These are phyloP conservation scores for Stegana nigrithorax DNA, from an alignment of 2,888 invertebrate species.

Conservation along the genomic window DNA sequence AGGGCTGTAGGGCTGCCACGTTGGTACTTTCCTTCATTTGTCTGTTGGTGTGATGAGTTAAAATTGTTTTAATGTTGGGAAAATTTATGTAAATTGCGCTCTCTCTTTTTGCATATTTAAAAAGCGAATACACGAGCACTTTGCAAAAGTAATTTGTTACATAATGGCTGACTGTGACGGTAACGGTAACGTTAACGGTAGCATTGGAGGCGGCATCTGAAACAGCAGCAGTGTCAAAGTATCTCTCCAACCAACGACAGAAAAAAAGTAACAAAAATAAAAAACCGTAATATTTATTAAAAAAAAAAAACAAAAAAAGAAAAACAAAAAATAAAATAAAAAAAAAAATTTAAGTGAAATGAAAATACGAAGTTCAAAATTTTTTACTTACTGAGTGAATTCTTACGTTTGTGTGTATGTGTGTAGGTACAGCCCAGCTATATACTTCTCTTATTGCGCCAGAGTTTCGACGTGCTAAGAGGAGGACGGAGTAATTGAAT, in stretches of 20 bases:
- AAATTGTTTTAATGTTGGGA: constrained; percentile 68
- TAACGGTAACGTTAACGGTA: background rate
- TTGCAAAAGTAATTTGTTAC: constrained; percentile 65
- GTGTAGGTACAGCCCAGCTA: no score
- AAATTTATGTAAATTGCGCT: constrained; percentile 69
- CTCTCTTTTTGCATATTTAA: constrained; percentile 69
- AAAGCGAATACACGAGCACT: constrained; percentile 68
- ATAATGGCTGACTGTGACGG: constrained; percentile 42
- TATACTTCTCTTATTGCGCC: no score
- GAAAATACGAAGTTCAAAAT: no score
- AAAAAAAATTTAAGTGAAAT: no score
- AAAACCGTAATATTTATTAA: constrained; percentile 2
- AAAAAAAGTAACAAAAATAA: background rate
- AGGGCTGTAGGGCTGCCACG: no score
- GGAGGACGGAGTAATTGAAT: no score
- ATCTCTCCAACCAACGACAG: background rate
- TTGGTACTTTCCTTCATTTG: no score
- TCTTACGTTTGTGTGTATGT: background rate
- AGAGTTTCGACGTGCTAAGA: no score
- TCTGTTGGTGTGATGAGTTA: constrained; percentile 41
- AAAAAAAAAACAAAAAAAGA: no score
- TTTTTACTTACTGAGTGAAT: no score
- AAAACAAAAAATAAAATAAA: no score
- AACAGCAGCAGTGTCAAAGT: background rate
- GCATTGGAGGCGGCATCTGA: background rate